These are phyloP conservation scores for Volucella inflata DNA, from an alignment of 2,888 invertebrate genomes.

Conservation along the genomic window DNA sequence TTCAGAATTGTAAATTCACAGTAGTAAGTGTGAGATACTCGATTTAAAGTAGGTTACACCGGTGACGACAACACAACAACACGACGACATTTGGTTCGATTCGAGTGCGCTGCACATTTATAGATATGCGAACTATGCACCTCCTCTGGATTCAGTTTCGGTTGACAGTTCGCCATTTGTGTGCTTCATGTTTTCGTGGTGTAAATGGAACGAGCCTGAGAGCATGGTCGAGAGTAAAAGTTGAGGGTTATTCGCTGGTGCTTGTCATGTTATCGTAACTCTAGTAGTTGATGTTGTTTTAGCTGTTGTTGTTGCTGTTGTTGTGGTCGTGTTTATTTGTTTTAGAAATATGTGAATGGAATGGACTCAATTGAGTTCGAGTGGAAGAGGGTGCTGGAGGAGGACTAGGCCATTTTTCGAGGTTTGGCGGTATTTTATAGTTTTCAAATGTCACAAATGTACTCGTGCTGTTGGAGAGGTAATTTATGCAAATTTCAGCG, in stretches of 20 bases:
- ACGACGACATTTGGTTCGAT: too few species aligned
- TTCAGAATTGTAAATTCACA: not conserved
- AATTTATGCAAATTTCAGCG: constrained; percentile 35
- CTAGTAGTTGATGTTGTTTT: constrained; percentile 2
- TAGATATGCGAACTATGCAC: constrained; percentile 14
- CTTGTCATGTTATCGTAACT: not conserved
- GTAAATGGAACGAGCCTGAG: constrained; percentile 44
- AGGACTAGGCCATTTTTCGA: constrained; percentile 10
- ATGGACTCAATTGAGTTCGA: not conserved
- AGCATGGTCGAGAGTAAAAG: constrained; percentile 40
- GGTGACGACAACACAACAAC: too few species aligned
- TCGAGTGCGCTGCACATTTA: not conserved
- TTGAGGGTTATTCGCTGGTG: constrained; percentile 43
- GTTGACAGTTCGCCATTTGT: constrained; percentile 9
- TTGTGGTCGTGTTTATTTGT: constrained; percentile 37
- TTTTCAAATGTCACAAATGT: constrained; percentile 19
- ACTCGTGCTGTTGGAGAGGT: not conserved
- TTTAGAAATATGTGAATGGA: not conserved
- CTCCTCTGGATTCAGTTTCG: constrained; percentile 42
- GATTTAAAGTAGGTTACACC: too few species aligned
- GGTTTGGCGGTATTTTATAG: not conserved
- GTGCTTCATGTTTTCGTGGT: not conserved
- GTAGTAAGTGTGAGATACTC: not conserved
- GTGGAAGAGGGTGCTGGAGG: not conserved
- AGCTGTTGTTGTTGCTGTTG: not conserved